These are phyloP conservation scores for Ophion costatus DNA, from an alignment of 2,888 invertebrate species.

Conservation along the genomic window DNA sequence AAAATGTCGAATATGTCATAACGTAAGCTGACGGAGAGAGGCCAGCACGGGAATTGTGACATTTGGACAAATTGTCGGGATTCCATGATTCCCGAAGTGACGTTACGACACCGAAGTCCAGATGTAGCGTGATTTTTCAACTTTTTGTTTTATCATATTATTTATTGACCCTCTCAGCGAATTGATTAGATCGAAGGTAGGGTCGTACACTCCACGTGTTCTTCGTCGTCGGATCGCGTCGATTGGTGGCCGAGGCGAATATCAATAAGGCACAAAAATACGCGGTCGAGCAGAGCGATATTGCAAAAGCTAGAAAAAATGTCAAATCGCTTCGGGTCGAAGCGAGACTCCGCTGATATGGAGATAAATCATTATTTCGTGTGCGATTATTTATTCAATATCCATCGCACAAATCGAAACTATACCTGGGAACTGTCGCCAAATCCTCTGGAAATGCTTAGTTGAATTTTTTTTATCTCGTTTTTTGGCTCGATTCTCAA, in stretches of 20 bases:
- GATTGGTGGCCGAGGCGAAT: background rate
- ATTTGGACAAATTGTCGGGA: background rate
- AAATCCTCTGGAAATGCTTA: background rate
- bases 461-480: too few relatives aligned
- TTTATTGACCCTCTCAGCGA: background rate
- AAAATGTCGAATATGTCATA: background rate
- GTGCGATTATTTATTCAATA: background rate
- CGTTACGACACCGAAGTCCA: background rate
- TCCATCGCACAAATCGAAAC: background rate
- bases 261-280: background rate
- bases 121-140: background rate
- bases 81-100: background rate
- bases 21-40: background rate
- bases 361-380: background rate
- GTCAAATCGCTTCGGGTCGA: background rate
- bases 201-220: background rate
- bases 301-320: constrained; percentile 7
- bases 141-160: background rate
- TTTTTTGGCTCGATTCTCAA: too few relatives aligned
- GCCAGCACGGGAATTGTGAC: background rate
- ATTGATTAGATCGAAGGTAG: constrained; percentile 3
- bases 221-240: background rate
- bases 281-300: background rate
- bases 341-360: constrained; percentile 19
- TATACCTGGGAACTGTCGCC: background rate